These are phyloP conservation scores for Macrotis lagotis DNA, from an alignment of 2,113 vertebrate species.

Conservation along the genomic window DNA sequence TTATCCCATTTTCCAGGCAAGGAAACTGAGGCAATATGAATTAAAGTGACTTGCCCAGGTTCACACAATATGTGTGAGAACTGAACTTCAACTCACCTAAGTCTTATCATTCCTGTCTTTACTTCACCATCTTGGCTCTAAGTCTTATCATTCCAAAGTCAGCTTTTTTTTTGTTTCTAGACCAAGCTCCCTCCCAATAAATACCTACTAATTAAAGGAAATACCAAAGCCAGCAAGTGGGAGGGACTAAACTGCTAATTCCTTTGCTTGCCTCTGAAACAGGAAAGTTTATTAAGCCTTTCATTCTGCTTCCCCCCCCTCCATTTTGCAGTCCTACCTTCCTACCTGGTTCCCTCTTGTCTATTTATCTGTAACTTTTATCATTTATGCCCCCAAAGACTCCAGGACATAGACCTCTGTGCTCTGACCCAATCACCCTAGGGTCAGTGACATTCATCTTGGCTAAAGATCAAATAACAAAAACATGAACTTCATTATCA, in stretches of 20 bases:
- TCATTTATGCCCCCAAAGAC: slow-evolving; percentile 51
- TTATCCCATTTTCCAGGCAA: no score
- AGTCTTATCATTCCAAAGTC: no score
- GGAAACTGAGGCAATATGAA: no score
- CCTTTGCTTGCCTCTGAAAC: not conserved
- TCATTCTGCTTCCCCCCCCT: not conserved
- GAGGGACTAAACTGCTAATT: not conserved
- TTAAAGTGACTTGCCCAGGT: no score
- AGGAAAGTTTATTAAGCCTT: not conserved
- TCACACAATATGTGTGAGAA: not conserved
- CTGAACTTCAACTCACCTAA: no score
- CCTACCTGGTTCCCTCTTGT: not conserved
- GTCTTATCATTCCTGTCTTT: no score
- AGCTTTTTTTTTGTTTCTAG: not conserved
- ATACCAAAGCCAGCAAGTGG: not conserved
- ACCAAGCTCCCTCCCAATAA: not conserved
- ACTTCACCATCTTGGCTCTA: no score
- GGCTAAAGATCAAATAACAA: not conserved
- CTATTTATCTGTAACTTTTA: slow-evolving; percentile 38
- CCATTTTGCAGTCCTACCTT: not conserved
- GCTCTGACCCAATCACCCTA: slow-evolving; percentile 37
- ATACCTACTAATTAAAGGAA: not conserved
- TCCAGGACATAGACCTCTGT: slow-evolving; percentile 62
- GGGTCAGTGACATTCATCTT: slow-evolving; percentile 32
- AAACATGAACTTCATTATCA: not conserved